These are phyloP conservation scores for Amphiduros pacificus DNA, from an alignment of 2,888 invertebrate species.

Conservation along the genomic window DNA sequence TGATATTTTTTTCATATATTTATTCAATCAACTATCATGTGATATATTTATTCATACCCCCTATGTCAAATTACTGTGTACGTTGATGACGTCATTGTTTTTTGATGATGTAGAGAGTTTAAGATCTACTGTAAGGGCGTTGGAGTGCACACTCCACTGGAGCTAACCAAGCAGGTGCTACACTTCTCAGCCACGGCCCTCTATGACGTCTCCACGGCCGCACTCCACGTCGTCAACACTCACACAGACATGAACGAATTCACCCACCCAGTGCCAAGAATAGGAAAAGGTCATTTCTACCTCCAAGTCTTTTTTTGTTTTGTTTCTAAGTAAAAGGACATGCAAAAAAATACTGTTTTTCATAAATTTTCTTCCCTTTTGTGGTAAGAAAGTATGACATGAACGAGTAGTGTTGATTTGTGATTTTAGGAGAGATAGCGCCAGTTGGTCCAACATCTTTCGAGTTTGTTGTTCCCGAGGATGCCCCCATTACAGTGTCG, in stretches of 20 bases:
- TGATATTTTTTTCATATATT: too few species aligned
- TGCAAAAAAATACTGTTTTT: too few species aligned
- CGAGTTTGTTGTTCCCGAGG: conserved; percentile 57
- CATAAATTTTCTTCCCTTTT: too few species aligned
- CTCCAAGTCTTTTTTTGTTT: too few species aligned
- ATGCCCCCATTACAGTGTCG: conserved; percentile 52
- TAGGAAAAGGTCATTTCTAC: conserved; percentile 56
- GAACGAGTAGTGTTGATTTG: too few species aligned
- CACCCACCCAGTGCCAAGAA: conserved; percentile 58
- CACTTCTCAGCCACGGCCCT: conserved; percentile 57
- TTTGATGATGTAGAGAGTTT: conserved; percentile 46
- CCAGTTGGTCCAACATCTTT: conserved; percentile 59
- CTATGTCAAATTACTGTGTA: neutral
- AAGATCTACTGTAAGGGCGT: conserved; percentile 54
- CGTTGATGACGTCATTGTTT: neutral
- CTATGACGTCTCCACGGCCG: conserved; percentile 50
- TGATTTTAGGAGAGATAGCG: conserved; percentile 50
- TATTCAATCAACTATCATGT: too few species aligned
- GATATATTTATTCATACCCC: too few species aligned
- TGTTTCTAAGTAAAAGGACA: too few species aligned
- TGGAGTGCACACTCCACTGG: conserved; percentile 57
- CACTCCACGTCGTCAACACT: conserved; percentile 52
- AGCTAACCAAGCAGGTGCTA: conserved; percentile 54
- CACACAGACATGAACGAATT: conserved; percentile 57
- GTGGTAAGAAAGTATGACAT: too few species aligned